Base-by-base conservation (phyloP, 1,140 invertebrate genomes). In the Kradibia gibbosae region DNA sequence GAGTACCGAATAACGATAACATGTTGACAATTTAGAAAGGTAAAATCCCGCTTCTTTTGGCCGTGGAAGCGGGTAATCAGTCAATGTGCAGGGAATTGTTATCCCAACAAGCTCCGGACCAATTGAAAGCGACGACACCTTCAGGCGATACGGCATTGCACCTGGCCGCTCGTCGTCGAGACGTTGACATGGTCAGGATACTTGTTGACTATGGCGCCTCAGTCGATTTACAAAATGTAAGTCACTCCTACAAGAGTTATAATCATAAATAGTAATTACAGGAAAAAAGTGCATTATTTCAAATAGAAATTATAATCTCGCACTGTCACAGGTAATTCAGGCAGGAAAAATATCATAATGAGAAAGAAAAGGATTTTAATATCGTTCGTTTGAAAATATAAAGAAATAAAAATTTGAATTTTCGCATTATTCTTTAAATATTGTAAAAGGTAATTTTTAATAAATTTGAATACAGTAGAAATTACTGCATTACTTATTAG, bases 21-120 rank as follows among this genome's bases (percentile, higher is more conserved):
- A n/a, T n/a, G n/a, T n/a, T n/a, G n/a, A n/a, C n/a, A n/a, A n/a
- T 92, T 71, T 92, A 98, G 97, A 95, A 95, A 90, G 98, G 98
- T 80, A 97, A 97, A 91, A 96, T 98, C 86, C 98, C 98, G 83
- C 92, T 99, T 85, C 94, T 99, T 86, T 91, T 98, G 85, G 97
- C 98, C 42, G 95, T 99, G 75, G 97, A 99, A 89, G 95, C 95
- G 50, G 98, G 98, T 20, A 99, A 98, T 91, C 95, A 97, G 88
- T 96, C 96, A 75, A 97, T 98, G 93, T 96, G 96, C 86, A 93
- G 96, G 84, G 98, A 99, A 91, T 93, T 99, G 31, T 93, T 99
- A 75, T 93, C 95, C 86, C 93, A 95, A 89, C 93, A 96, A 93
- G 95, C 96, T 82, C 92, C 95, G 81, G 96, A 97, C 88, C 95